A percentile compares a stretch with the other conserved stretches of the same genome.
These are phyloP conservation scores for Teleogryllus occipitalis DNA, from an alignment of 1,140 invertebrate species.

Conservation along the genomic window DNA sequence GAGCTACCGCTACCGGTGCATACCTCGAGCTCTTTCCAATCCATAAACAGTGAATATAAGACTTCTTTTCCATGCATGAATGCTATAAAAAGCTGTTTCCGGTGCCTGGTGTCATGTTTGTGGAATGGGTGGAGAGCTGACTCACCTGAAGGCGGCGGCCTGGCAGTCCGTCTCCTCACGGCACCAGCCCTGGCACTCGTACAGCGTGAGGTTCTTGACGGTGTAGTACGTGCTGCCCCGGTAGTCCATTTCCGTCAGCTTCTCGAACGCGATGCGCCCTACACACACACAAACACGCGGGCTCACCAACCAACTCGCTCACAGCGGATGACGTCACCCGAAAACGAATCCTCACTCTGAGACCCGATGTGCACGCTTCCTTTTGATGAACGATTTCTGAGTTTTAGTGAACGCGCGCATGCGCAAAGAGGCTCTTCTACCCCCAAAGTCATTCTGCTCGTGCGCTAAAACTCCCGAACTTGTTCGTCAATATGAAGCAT, in stretches of 20 bases:
- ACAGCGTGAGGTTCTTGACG: constrained; percentile 81
- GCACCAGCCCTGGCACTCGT: constrained; percentile 93
- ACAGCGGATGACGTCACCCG: not conserved
- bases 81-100: too few species aligned
- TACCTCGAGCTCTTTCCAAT: too few species aligned
- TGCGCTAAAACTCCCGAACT: too few species aligned
- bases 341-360: too few species aligned
- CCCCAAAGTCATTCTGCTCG: too few species aligned
- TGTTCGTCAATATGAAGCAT: too few species aligned
- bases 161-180: constrained; percentile 83
- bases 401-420: not conserved
- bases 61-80: too few species aligned
- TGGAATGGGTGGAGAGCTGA: too few species aligned
- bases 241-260: constrained; percentile 86
- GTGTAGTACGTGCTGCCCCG: constrained; percentile 85
- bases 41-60: too few species aligned
- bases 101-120: too few species aligned
- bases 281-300: not conserved
- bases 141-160: constrained; percentile 71
- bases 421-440: not conserved
- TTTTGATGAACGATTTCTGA: not conserved
- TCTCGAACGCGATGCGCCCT: constrained; percentile 75
- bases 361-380: too few species aligned
- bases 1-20: too few species aligned
- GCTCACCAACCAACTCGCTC: not conserved